Conservation (phyloP, 2,113 vertebrate species). For the Sigmodon hispidus region DNA sequence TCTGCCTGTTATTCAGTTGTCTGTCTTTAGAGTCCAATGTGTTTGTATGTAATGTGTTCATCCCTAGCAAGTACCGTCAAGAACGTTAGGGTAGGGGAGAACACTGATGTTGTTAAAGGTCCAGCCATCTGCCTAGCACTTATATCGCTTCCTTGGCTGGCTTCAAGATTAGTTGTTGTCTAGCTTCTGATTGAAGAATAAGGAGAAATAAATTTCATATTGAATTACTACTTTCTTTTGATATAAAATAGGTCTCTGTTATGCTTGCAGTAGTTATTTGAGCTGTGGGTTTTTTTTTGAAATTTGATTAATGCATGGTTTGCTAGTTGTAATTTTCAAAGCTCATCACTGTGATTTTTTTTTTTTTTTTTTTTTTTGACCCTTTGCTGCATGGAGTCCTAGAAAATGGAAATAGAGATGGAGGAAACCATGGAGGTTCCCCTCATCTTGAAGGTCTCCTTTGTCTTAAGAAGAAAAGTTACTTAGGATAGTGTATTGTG, state of each 20-base stretch:
- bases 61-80: slow-evolving; percentile 13
- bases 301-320: slow-evolving; percentile 38
- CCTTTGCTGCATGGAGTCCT: neutral
- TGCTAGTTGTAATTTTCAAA: slow-evolving; percentile 49
- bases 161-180: slow-evolving; percentile 52
- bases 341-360: neutral
- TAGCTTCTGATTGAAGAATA: slow-evolving; percentile 56
- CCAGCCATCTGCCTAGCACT: neutral
- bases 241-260: slow-evolving; percentile 43
- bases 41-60: neutral
- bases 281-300: slow-evolving; percentile 57
- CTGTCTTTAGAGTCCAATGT: neutral
- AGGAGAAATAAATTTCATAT: slow-evolving; percentile 54
- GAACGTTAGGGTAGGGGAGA: neutral
- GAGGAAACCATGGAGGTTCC: neutral
- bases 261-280: slow-evolving; percentile 54
- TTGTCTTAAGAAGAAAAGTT: slow-evolving; percentile 8
- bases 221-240: slow-evolving; percentile 60
- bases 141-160: slow-evolving; percentile 49
- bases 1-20: neutral
- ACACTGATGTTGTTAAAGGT: slow-evolving; percentile 28
- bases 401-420: slow-evolving; percentile 38
- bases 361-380: slow-evolving; percentile 58
- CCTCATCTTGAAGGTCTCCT: slow-evolving; percentile 28
- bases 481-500: slow-evolving; percentile 51